Evolutionary conservation across 2,113 vertebrate genomes (phyloP).

Genomic region (Pelusios castaneus): DNA sequence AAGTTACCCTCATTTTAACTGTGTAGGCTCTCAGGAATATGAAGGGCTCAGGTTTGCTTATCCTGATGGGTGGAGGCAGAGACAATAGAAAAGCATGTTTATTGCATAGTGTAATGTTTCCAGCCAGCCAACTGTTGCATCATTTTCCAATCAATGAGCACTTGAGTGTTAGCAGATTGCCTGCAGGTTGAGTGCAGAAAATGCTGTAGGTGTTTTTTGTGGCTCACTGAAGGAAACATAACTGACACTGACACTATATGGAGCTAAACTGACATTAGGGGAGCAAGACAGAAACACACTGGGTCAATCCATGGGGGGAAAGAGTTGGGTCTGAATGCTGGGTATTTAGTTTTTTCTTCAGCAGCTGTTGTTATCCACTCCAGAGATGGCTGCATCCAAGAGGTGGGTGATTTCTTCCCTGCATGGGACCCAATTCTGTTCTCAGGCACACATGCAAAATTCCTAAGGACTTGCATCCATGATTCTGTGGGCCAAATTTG

Average conservation of each 20-base stretch:
- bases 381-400: background rate
- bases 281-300: background rate
- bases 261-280: background rate
- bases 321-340: background rate
- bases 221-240: conserved; percentile 57
- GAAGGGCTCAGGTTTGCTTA: background rate
- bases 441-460: background rate
- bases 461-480: background rate
- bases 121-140: conserved; percentile 60
- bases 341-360: background rate
- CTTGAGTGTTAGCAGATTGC: conserved; percentile 66
- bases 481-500: background rate
- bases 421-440: background rate
- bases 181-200: conserved; percentile 63
- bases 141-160: conserved; percentile 67
- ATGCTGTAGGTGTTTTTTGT: conserved; percentile 61
- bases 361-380: background rate
- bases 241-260: conserved; percentile 25
- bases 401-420: background rate
- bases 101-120: conserved; percentile 32
- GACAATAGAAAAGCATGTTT: conserved; percentile 1
- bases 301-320: background rate
- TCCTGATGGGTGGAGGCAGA: background rate
- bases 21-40: accelerated
- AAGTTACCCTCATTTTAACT: background rate